Conservation (phyloP, 2,888 invertebrate species). For the Caenorhabditis angaria region DNA sequence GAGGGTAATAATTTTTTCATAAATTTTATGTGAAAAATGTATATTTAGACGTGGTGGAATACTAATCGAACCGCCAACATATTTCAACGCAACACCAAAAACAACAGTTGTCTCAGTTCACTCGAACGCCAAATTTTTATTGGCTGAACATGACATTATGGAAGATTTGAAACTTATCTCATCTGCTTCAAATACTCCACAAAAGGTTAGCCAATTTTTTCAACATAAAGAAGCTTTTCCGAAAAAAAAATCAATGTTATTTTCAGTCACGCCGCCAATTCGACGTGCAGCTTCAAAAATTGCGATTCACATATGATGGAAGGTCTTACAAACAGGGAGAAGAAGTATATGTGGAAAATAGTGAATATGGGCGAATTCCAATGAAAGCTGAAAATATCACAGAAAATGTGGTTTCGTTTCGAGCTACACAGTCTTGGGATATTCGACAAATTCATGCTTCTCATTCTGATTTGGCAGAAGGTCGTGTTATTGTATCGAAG, state of each 20-base stretch:
- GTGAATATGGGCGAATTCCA: conserved; percentile 32
- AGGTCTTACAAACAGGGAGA: conserved; percentile 46
- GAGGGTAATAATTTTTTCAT: conserved; percentile 12
- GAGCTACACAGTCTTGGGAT: conserved; percentile 42
- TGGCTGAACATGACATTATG: conserved; percentile 11
- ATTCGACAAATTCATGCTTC: conserved; percentile 46
- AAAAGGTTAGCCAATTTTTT: neutral
- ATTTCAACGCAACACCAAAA: conserved; percentile 26
- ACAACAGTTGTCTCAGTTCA: conserved; percentile 10
- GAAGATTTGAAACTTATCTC: conserved; percentile 10
- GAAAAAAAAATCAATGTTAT: conserved; percentile 3
- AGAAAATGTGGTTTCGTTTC: conserved; percentile 37
- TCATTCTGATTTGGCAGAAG: conserved; percentile 42
- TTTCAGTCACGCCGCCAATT: neutral
- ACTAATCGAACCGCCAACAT: conserved; percentile 25
- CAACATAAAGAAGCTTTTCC: neutral
- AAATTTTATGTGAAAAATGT: neutral
- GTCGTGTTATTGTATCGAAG: conserved; percentile 37
- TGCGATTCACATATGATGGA: conserved; percentile 21
- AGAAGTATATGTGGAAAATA: conserved; percentile 38
- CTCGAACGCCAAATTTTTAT: conserved; percentile 10
- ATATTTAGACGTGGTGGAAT: conserved; percentile 15
- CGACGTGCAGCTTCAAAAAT: conserved; percentile 22
- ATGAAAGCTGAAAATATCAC: conserved; percentile 37
- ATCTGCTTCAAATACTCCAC: neutral